Evolutionary conservation across 2,113 vertebrate genomes (phyloP).

Genomic region (Nymphicus hollandicus): DNA sequence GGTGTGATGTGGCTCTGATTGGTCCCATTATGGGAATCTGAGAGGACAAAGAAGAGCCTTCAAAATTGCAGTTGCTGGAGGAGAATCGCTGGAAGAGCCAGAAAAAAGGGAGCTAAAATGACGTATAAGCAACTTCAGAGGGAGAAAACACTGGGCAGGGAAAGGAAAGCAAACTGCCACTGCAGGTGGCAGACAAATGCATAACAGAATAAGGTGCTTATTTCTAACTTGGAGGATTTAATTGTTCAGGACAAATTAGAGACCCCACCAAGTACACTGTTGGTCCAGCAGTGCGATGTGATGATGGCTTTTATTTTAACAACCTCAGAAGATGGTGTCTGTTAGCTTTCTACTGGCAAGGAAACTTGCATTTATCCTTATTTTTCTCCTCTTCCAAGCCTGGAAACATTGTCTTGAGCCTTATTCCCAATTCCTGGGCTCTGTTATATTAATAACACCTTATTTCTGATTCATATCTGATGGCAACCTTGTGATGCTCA

Average conservation of each 20-base stretch:
- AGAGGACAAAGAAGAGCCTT: neutral
- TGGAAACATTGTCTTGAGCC: conserved; percentile 35
- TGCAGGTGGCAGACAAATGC: neutral
- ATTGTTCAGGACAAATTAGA: conserved; percentile 43
- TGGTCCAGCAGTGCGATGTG: conserved; percentile 16
- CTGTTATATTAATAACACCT: conserved; percentile 53
- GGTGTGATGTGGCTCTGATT: neutral
- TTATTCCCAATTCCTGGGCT: conserved; percentile 48
- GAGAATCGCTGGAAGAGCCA: neutral
- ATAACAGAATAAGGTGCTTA: neutral
- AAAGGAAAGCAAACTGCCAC: neutral
- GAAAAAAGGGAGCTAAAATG: neutral
- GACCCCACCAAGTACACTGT: neutral
- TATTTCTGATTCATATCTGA: conserved; percentile 55
- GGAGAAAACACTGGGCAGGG: neutral
- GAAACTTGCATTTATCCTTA: neutral
- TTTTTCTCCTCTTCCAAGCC: neutral
- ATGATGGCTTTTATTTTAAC: conserved; percentile 21
- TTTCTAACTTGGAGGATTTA: neutral
- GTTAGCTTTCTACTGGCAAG: conserved; percentile 24
- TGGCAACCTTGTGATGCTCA: conserved; percentile 43
- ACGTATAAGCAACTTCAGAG: neutral
- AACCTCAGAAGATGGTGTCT: conserved; percentile 37
- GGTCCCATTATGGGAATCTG: neutral
- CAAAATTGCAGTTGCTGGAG: neutral